Evolutionary conservation across 53 echinoderm and acorn worm species (phyloP).

Genomic region (Pentamera pediparva): DNA sequence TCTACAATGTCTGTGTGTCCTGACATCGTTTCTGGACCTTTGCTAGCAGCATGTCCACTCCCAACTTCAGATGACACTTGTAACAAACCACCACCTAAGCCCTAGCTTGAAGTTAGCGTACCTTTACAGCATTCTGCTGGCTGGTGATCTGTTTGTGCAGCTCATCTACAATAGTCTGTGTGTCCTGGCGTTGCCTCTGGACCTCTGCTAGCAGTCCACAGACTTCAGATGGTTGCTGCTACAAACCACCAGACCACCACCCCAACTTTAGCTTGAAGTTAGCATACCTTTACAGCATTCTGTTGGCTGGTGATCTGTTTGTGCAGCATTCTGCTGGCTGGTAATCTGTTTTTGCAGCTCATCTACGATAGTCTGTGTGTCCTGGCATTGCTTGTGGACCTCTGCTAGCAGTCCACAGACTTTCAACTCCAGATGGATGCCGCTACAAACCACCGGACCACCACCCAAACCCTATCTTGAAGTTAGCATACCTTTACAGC

Average conservation of each 20-base stretch:
- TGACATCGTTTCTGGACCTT: conserved; percentile 79
- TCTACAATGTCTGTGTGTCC: conserved; percentile 72
- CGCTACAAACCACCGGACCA: too few relatives aligned
- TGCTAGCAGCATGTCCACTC: conserved; percentile 65
- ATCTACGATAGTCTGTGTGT: conserved; percentile 69
- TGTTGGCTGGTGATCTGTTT: conserved; percentile 74
- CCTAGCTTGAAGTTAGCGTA: conserved; percentile 25
- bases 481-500: conserved; percentile 61
- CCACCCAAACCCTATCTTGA: background rate
- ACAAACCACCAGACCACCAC: too few relatives aligned
- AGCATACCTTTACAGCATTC: conserved; percentile 69
- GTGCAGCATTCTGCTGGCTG: conserved; percentile 70
- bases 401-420: conserved; percentile 73
- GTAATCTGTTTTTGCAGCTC: conserved; percentile 59
- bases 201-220: conserved; percentile 77
- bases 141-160: conserved; percentile 61
- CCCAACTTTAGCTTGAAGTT: background rate
- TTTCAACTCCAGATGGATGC: too few relatives aligned
- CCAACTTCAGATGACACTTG: conserved; percentile 72
- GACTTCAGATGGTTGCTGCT: too few relatives aligned
- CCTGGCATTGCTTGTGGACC: conserved; percentile 79
- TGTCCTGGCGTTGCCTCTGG: conserved; percentile 71
- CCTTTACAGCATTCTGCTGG: conserved; percentile 85
- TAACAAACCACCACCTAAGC: too few relatives aligned
- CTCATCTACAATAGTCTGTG: conserved; percentile 66